Evolutionary conservation across 2,113 vertebrate genomes (phyloP).

Genomic region (Chroicocephalus ridibundus): DNA sequence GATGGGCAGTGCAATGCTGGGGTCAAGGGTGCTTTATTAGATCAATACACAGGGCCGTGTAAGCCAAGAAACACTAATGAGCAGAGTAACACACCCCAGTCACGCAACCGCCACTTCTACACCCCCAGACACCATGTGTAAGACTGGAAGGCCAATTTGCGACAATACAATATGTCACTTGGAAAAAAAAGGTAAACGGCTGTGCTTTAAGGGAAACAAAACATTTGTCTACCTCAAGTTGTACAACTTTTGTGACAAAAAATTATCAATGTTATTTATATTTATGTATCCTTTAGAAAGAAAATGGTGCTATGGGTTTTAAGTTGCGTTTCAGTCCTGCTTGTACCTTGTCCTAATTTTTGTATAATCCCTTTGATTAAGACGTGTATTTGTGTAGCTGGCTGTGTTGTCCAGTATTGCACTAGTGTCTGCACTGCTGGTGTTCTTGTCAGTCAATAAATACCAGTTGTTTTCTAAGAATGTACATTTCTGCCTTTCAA

Average conservation of each 20-base stretch:
- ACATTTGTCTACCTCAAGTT: slow-evolving; percentile 87
- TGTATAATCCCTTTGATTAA: not conserved
- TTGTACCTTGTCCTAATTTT: slow-evolving; percentile 5
- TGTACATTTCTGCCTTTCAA: not conserved
- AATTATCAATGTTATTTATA: slow-evolving; percentile 81
- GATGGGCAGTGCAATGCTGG: not conserved
- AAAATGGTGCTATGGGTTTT: not conserved
- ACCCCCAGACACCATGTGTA: not conserved
- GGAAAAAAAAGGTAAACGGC: not conserved
- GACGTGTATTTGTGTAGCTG: not conserved
- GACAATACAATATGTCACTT: not conserved
- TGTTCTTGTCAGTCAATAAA: slow-evolving; percentile 35
- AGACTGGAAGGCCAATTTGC: not conserved
- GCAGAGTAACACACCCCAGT: not conserved
- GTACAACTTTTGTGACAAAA: slow-evolving; percentile 66
- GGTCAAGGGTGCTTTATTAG: not conserved
- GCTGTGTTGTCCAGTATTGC: not conserved
- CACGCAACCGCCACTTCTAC: not conserved
- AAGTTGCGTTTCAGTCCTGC: not conserved
- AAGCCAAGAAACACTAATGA: not conserved
- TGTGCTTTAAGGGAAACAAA: slow-evolving; percentile 60
- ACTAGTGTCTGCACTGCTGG: not conserved
- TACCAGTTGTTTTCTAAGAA: not conserved
- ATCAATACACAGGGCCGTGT: not conserved
- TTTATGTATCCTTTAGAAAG: slow-evolving; percentile 45